Percentiles rank a stretch among this genome's conserved stretches.
Conservation (phyloP, 2,113 vertebrate species). For the Heterotis niloticus region DNA sequence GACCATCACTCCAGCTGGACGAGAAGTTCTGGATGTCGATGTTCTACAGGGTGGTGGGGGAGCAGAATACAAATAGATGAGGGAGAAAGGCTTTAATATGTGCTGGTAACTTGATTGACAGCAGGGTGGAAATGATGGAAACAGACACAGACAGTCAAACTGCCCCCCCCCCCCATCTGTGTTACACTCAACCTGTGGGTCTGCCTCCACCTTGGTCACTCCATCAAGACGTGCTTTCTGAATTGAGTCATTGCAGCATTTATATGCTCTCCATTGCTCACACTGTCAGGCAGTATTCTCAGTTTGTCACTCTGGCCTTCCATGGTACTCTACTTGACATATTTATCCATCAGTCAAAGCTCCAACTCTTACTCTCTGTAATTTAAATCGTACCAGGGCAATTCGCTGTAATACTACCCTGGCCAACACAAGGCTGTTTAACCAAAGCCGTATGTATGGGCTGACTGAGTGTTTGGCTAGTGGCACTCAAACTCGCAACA, state of each 20-base stretch:
- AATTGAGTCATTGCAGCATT: conserved; percentile 1
- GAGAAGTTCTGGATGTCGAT: conserved; percentile 96
- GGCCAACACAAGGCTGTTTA: too few species aligned
- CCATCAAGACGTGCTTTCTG: not conserved
- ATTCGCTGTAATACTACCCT: too few species aligned
- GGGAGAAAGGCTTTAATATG: not conserved
- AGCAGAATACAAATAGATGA: not conserved
- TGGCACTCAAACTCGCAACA: too few species aligned
- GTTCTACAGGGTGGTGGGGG: conserved; percentile 60
- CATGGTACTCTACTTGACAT: not conserved
- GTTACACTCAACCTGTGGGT: too few species aligned
- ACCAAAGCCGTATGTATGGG: too few species aligned
- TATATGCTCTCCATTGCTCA: not conserved
- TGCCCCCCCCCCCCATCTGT: not conserved
- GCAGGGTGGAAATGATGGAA: not conserved
- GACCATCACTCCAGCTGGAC: conserved; percentile 89
- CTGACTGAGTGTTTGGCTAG: too few species aligned
- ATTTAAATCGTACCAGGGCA: too few species aligned
- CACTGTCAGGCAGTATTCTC: not conserved
- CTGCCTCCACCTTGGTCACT: too few species aligned
- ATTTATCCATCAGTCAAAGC: too few species aligned
- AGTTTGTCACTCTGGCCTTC: not conserved
- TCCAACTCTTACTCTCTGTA: too few species aligned
- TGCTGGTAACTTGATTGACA: not conserved
- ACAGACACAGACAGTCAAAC: conserved; percentile 1